Evolutionary conservation across 2,888 invertebrate genomes (phyloP), one percentile per base, ranked within the genome.

Genomic region (Rhopalosiphum nymphaeae): DNA sequence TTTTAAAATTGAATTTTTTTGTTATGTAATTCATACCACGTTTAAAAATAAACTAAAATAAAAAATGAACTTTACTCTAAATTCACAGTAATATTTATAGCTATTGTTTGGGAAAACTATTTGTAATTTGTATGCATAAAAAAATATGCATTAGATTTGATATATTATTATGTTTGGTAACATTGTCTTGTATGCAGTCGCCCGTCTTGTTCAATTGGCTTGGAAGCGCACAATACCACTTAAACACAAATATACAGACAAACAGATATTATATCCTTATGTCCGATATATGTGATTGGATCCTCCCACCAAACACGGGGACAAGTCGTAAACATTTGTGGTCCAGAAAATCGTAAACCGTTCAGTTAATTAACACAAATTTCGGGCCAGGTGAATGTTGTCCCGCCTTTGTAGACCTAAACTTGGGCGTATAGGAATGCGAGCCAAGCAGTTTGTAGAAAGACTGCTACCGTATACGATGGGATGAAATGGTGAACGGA

Each of bases 321-420:
- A 92, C 91, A 61, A 61, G 46, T 92, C 86, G 61, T 91, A 91
- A 91, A 91, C 84, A 91, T 91, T 87, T 49, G 92, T 36, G 46
- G 86, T 26, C 61, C 9, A 16, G 61, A 36, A 29, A 25, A 61
- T 87, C 86, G 86, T 57, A 87, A 92, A 49, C 61, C 86, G 86
- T 92, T 49, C 92, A 86, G 92, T 87, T 92, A 61, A 92, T 92
- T 87, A 92, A 87, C 92, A 49, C 92, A 16, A 57, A 56, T 92
- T 87, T 87, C 36, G 46, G 36, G 16, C 57, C 92, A 92, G 86
- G 86, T 86, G 61, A 61, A 49, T n/a, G 86, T 85, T 44, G 86
- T 61, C 29, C 57, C 92, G 85, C 44, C 44, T n/a, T 29, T 57
- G 56, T 36, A 44, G 44, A 44, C 56, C 56, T 5, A 85, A 91